Base-by-base conservation (phyloP, 2,113 vertebrate genomes). In the Periophthalmodon schlosseri region DNA sequence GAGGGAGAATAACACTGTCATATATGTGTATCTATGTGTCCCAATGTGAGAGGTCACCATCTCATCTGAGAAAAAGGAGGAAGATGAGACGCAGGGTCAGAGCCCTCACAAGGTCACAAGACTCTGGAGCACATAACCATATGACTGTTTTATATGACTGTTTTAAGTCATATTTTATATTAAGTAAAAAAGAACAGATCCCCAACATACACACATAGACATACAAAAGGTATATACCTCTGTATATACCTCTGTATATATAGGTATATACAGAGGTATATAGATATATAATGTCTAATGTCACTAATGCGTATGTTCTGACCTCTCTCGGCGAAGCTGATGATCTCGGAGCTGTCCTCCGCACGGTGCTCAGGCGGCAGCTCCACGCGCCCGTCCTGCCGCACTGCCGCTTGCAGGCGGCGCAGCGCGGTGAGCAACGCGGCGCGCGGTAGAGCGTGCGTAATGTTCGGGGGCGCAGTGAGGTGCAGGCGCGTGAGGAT, bases 251-350 rank as follows among this genome's bases (percentile, higher is more conserved):
- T 2, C 1, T 2, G 36, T 39, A 39, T 39, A 39, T 7, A 9
- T 39, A 39, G 8, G 36, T 39, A 39, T 9, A 39, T 39, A 39
- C 36, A 39, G 36, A 39, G 36, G 36, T 9, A 44, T 10, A 10
- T 10, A 44, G 39, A 10, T 44, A 10, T 44, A 10, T 44, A 44
- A 44, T 10, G 39, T 1, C 8, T 10, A 7, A 9, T 39, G 36
- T 39, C 9, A 2, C 8, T 10, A 44, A 1, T 44, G 39, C 39
- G 39, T 3, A 4, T 4, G 11, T 7, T 95, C 96, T 90, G 82
- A 99, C 97, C 97, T 98, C 95, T 95, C 91, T 99, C 98, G 0
- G 97, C 97, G 76, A 99, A 99, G 78, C 96, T 99, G 95, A 99
- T 99, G 95, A 99, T 98, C 94, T 99, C 97, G 18, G 97, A 98